Conservation (phyloP, 2,113 vertebrate genomes). For the Lagopus muta region DNA sequence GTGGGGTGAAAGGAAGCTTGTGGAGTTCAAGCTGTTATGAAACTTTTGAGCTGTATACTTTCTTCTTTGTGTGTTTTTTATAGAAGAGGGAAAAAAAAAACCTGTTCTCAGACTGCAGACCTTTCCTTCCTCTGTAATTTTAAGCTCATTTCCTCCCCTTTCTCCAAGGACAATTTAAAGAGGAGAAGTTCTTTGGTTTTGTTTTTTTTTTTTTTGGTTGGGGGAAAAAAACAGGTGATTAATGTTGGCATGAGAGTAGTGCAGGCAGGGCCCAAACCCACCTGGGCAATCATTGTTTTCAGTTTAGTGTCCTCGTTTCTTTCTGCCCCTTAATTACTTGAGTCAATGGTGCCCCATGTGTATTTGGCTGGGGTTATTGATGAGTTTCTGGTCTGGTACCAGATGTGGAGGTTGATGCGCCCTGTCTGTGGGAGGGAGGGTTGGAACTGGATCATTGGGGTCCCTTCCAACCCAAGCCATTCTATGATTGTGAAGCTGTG, state of each 20-base stretch:
- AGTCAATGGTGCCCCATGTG: neutral
- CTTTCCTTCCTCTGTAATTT: conserved; percentile 53
- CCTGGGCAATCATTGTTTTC: neutral
- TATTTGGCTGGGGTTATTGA: neutral
- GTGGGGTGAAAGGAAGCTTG: neutral
- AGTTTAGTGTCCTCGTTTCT: fast-evolving
- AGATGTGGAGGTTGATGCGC: no score
- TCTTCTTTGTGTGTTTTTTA: neutral
- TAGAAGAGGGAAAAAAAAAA: neutral
- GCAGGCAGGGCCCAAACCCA: neutral
- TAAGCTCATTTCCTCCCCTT: conserved; percentile 43
- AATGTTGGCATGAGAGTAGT: neutral
- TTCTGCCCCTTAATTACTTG: neutral
- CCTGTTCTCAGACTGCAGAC: neutral
- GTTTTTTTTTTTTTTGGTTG: neutral
- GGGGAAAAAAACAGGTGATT: neutral
- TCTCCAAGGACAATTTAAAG: neutral
- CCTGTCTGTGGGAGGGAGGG: no score
- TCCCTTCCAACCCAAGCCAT: no score
- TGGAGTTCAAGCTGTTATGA: neutral
- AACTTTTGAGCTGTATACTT: neutral
- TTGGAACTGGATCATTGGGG: no score
- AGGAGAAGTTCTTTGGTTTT: neutral
- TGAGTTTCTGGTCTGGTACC: neutral
- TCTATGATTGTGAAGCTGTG: neutral